Percentiles rank a stretch among this genome's conserved stretches.
These are phyloP conservation scores for Drepana arcuata DNA, from an alignment of 1,140 invertebrate genomes.

Conservation along the genomic window DNA sequence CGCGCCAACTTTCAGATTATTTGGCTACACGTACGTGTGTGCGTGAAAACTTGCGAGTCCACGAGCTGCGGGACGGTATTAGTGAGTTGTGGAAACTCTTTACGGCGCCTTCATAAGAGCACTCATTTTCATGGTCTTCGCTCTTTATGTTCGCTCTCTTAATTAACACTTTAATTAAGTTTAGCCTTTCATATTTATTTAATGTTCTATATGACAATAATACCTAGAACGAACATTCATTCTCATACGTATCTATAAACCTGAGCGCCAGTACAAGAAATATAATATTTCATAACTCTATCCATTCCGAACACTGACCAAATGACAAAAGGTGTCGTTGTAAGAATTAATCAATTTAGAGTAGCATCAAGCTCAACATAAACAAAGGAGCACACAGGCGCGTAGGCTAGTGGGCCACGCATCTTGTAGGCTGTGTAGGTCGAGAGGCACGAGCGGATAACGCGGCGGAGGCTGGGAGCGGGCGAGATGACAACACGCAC, in stretches of 20 bases:
- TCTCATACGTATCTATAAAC: no score
- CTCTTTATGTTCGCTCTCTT: no score
- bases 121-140: constrained; percentile 40
- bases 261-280: no score
- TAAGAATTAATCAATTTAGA: constrained; percentile 64
- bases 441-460: constrained; percentile 1
- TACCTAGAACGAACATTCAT: no score
- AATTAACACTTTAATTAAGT: no score
- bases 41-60: constrained; percentile 60
- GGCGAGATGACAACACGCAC: constrained; percentile 37
- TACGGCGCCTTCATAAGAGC: constrained; percentile 56
- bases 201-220: no score
- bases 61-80: constrained; percentile 53
- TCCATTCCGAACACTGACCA: no score
- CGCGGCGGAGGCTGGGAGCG: constrained; percentile 16
- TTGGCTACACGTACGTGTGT: constrained; percentile 53
- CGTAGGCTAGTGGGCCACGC: constrained; percentile 57
- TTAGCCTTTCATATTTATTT: no score
- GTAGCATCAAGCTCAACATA: constrained; percentile 60
- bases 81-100: constrained; percentile 66
- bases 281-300: no score
- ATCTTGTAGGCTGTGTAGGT: constrained; percentile 43
- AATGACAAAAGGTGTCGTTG: constrained; percentile 41
- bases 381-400: constrained; percentile 60
- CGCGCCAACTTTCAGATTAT: constrained; percentile 50